A percentile compares a stretch with the other conserved stretches of the same genome.
Evolutionary conservation across 2,888 invertebrate species (phyloP).

Genomic region (Melanophora roralis): DNA sequence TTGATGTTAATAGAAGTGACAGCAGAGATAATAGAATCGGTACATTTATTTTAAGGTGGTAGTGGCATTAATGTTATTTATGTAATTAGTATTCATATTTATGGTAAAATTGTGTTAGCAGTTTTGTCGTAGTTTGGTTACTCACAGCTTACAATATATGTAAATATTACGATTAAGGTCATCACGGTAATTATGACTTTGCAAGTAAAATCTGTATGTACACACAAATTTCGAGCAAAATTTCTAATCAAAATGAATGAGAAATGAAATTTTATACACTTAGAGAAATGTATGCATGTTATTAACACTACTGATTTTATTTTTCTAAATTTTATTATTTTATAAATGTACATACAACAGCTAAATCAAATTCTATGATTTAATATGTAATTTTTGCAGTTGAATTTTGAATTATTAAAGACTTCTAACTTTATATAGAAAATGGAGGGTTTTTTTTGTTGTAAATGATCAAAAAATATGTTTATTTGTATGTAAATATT

Average conservation of each 20-base stretch:
- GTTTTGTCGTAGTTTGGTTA: not conserved
- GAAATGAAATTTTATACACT: slow-evolving; percentile 25
- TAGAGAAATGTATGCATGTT: slow-evolving; percentile 2
- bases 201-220: too few relatives aligned
- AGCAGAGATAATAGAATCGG: slow-evolving; percentile 7
- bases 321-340: too few relatives aligned
- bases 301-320: slow-evolving; percentile 8
- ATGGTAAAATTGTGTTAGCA: slow-evolving; percentile 29
- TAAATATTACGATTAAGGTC: slow-evolving; percentile 16
- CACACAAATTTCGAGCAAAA: too few relatives aligned
- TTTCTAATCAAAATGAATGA: slow-evolving; percentile 18
- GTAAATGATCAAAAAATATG: slow-evolving; percentile 56
- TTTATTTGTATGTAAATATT: slow-evolving; percentile 1
- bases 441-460: slow-evolving; percentile 22
- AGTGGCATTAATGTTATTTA: slow-evolving; percentile 1
- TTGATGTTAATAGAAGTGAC: slow-evolving; percentile 7
- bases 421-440: slow-evolving; percentile 25
- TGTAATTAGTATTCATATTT: not conserved
- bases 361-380: slow-evolving; percentile 15
- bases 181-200: too few relatives aligned
- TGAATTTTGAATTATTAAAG: not conserved
- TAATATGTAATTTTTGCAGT: not conserved
- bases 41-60: slow-evolving; percentile 10
- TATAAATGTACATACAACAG: slow-evolving; percentile 37
- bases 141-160: slow-evolving; percentile 12